Conservation (phyloP, 53 echinoderm and acorn worm genomes). For the Paracentrotus lividus region DNA sequence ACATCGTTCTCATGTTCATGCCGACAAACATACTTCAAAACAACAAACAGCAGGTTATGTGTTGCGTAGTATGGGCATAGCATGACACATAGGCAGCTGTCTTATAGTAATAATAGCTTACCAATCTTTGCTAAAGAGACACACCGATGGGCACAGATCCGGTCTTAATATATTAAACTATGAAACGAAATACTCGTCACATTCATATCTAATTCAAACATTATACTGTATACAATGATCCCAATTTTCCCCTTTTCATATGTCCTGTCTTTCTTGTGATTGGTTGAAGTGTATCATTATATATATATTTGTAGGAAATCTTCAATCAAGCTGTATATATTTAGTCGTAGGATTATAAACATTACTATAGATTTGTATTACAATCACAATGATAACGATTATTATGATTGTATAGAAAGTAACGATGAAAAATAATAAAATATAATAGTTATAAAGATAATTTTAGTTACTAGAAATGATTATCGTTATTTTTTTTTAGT, state of each 20-base stretch:
- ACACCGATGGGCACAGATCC: background rate
- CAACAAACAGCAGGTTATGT: constrained; percentile 33
- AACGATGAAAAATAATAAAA: background rate
- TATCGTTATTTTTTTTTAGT: too few species aligned
- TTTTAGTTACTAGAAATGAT: too few species aligned
- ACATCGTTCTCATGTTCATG: background rate
- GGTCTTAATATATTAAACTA: background rate
- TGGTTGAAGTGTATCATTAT: background rate
- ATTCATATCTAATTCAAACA: background rate
- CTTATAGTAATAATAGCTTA: background rate
- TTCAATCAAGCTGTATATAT: too few species aligned
- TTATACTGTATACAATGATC: background rate
- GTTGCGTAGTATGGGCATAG: background rate
- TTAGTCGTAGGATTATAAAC: background rate
- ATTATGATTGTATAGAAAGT: background rate
- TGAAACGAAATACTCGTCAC: background rate
- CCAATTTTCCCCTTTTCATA: background rate
- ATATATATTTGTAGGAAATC: background rate
- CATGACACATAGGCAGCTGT: constrained; percentile 34
- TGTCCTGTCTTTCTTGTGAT: too few species aligned
- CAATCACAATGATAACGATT: background rate
- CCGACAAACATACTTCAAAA: constrained; percentile 41
- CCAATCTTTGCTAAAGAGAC: background rate
- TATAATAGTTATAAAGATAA: too few species aligned
- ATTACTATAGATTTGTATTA: background rate